A percentile compares a stretch with the other conserved stretches of the same genome.
Conservation (phyloP, 2,113 vertebrate species). For the Oryzias melastigma region DNA sequence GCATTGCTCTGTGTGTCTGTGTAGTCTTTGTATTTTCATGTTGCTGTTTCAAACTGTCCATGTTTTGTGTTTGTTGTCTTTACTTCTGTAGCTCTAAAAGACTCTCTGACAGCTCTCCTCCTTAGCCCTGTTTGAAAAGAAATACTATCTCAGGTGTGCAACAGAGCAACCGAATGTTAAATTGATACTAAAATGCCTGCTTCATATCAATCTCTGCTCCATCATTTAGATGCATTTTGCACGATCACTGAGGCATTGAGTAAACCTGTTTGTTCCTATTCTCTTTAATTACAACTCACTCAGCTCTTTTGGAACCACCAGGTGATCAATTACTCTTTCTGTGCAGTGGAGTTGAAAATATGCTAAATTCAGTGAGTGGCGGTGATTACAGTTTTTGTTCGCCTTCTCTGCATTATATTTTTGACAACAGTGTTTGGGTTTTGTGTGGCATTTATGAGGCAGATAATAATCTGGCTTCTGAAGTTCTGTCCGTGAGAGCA, state of each 20-base stretch:
- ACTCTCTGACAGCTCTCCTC: constrained; percentile 39
- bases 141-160: constrained; percentile 13
- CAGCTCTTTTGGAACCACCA: constrained; percentile 39
- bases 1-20: neutral
- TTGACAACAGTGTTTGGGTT: constrained; percentile 27
- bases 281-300: constrained; percentile 52
- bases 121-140: constrained; percentile 31
- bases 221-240: constrained; percentile 43
- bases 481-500: constrained; percentile 1
- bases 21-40: neutral
- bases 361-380: constrained; percentile 27
- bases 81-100: constrained; percentile 38
- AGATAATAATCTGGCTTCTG: constrained; percentile 8
- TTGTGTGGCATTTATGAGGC: constrained; percentile 28
- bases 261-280: constrained; percentile 44
- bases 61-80: constrained; percentile 50
- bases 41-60: neutral
- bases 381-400: constrained; percentile 25
- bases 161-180: constrained; percentile 27
- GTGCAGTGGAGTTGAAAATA: constrained; percentile 27
- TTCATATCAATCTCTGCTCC: constrained; percentile 33
- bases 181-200: constrained; percentile 32
- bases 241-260: constrained; percentile 30
- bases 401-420: constrained; percentile 28
- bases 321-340: constrained; percentile 37